These are phyloP conservation scores for Drosophila bocqueti DNA, from an alignment of 1,140 invertebrate genomes.

Conservation along the genomic window DNA sequence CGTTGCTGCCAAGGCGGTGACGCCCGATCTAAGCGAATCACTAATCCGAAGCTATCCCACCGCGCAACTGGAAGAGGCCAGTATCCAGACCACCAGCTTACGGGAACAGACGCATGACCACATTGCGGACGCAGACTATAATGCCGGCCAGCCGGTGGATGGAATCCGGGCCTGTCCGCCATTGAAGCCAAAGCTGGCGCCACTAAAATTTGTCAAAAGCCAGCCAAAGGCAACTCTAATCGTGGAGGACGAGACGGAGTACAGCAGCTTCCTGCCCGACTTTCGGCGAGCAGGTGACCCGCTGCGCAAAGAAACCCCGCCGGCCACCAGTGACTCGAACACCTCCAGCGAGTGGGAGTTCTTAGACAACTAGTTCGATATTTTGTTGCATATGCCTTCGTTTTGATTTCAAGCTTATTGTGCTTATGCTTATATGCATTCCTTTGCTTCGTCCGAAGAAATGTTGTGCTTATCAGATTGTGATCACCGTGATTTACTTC, in stretches of 20 bases:
- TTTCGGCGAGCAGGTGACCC: conserved; percentile 69
- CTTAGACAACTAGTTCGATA: conserved; percentile 70
- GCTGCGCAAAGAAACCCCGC: conserved; percentile 32
- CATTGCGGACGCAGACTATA: conserved; percentile 38
- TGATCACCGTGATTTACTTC: conserved; percentile 56
- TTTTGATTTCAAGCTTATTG: conserved; percentile 22
- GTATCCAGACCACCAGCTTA: conserved; percentile 54
- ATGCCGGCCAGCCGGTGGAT: conserved; percentile 66
- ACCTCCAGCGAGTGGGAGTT: conserved; percentile 84
- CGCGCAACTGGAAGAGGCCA: conserved; percentile 47
- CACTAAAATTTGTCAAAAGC: conserved; percentile 60
- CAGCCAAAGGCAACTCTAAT: conserved; percentile 31
- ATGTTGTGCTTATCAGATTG: conserved; percentile 67
- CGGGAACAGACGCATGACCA: neutral
- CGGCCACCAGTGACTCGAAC: conserved; percentile 62
- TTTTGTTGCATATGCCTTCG: conserved; percentile 28
- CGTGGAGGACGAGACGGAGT: conserved; percentile 37
- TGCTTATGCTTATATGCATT: neutral
- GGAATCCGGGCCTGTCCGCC: conserved; percentile 41
- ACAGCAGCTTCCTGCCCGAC: conserved; percentile 74
- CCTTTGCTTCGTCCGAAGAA: conserved; percentile 19
- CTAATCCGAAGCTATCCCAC: conserved; percentile 63
- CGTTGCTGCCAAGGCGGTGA: conserved; percentile 11
- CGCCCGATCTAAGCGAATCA: conserved; percentile 32
- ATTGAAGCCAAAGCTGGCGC: conserved; percentile 18